phyloP scores from a whole-genome alignment of 2,888 invertebrate species.

The Notodonta ziczac region DNA sequence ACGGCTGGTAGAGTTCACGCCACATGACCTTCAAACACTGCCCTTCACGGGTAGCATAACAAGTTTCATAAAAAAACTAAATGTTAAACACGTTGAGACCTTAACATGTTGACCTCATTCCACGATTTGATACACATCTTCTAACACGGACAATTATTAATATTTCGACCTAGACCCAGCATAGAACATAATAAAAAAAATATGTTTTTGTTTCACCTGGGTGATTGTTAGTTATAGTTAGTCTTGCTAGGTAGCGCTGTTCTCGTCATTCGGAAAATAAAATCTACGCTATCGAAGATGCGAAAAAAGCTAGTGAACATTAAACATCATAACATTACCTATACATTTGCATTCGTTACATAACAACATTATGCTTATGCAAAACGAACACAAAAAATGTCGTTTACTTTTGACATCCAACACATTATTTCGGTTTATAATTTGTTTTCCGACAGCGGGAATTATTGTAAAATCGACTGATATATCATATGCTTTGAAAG shows the following conservation, averaged over 20 bases:
- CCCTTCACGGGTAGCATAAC: no score
- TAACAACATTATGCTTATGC: background rate
- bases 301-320: no score
- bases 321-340: no score
- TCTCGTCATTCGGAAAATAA: no score
- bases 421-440: background rate
- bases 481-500: background rate
- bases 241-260: no score
- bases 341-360: background rate
- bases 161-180: background rate
- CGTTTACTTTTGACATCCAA: background rate
- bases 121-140: constrained; percentile 8
- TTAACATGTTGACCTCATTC: constrained; percentile 2
- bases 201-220: no score
- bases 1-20: background rate
- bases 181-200: background rate
- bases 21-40: no score
- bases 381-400: background rate
- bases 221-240: no score
- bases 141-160: background rate
- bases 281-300: no score
- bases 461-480: background rate
- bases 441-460: background rate
- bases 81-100: background rate
- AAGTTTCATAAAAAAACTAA: no score